Base-by-base conservation (phyloP, 53 echinoderm and acorn worm species). In the Echinarachnius parma region DNA sequence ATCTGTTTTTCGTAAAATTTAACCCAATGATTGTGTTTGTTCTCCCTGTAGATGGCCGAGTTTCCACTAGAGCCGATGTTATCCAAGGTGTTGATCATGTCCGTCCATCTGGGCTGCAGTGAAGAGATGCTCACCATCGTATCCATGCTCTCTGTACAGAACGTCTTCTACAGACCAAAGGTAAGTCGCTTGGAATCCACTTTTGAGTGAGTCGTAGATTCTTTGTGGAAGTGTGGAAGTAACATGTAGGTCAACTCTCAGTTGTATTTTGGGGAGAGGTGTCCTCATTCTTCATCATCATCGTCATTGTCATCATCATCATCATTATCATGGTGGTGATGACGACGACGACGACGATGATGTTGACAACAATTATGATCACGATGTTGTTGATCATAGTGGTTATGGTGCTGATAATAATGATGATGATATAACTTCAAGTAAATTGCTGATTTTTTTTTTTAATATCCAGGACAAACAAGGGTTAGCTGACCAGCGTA, bases 131-230 rank as follows among this genome's bases (percentile, higher is more conserved):
- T 98, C 5, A 98, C 98, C 25, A 85, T 98, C 21, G 98, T 98
- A 0, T 98, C 98, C 45, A 98, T 98, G 98, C 86, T 98, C 46
- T 98, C 98, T 61, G 98, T 96, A 2, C 98, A 98, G 62, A 98
- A 98, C 53, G 98, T 98, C 60, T 98, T 98, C 81, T 98, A 98
- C 59, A 86, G 98, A 86, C 98, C 98, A 11, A 98, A 98, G 98
- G 98, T 98, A 60, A 34, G 75, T 34, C 28, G 0, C 46, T 7
- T 39, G 42, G 7, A 9, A 39, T 39, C 42, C 13, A 13, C 42
- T 39, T 13, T 39, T 39, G n/a, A n/a, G n/a, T n/a, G n/a, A 39
- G 24, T 62, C 22, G 42, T 22, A 22, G 53, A 59, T 4, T 7
- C 8, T 59, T 31, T 59, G 9, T 58, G 59, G 59, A 25, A 28